phyloP scores from a whole-genome alignment of 2,113 vertebrate species.

The Nycticorax nycticorax region DNA sequence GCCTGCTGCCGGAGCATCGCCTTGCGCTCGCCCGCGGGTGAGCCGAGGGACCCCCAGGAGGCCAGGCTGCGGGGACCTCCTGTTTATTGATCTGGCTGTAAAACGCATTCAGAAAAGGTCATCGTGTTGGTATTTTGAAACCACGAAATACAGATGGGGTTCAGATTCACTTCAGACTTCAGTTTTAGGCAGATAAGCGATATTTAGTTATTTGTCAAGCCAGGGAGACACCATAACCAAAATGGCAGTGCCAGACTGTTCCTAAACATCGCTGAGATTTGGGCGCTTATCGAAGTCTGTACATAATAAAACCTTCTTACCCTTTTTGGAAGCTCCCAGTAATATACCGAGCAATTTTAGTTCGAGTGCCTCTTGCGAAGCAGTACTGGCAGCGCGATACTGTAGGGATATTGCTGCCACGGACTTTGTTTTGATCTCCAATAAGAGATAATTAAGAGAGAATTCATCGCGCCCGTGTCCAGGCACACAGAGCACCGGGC shows the following conservation, averaged over 20 bases:
- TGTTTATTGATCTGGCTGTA: no score
- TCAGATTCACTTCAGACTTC: neutral
- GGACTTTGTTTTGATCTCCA: neutral
- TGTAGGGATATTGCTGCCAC: neutral
- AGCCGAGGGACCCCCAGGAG: neutral
- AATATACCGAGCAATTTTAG: neutral
- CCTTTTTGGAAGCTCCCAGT: neutral
- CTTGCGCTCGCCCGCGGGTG: accelerated
- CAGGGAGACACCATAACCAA: neutral
- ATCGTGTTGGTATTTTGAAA: neutral
- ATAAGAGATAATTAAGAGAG: no score
- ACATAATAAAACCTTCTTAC: neutral
- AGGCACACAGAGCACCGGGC: neutral
- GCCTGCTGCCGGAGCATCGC: neutral
- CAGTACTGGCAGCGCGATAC: neutral
- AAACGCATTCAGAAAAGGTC: neutral
- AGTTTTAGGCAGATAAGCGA: neutral
- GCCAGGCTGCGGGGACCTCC: neutral
- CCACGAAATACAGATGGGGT: neutral
- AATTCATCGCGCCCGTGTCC: neutral
- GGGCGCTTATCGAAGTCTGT: neutral
- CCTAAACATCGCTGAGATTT: neutral
- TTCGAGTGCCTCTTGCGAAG: neutral
- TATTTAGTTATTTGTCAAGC: neutral
- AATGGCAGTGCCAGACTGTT: neutral